These are phyloP conservation scores for Sycophila texana DNA, from an alignment of 2,888 invertebrate genomes.

Conservation along the genomic window DNA sequence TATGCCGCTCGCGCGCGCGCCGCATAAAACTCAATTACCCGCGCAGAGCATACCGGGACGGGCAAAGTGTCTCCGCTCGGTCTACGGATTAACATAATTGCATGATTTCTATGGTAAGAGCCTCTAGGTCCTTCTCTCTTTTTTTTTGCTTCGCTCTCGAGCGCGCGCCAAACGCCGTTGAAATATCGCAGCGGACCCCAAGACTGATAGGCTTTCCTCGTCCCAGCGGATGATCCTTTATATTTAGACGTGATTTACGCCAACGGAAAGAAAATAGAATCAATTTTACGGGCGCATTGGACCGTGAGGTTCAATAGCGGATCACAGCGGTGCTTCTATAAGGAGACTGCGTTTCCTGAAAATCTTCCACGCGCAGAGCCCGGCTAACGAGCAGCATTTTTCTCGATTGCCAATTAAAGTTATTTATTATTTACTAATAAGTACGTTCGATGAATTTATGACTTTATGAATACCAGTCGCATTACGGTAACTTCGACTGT, in stretches of 20 bases:
- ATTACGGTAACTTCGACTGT: too few relatives aligned
- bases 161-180: neutral
- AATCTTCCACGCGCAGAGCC: too few relatives aligned
- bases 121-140: neutral
- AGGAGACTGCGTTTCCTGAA: too few relatives aligned
- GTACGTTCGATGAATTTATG: too few relatives aligned
- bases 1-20: neutral
- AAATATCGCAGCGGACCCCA: neutral
- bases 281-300: neutral
- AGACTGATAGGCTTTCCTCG: neutral
- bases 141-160: neutral
- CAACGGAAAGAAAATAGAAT: neutral
- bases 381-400: too few relatives aligned
- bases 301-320: too few relatives aligned
- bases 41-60: neutral
- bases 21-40: conserved; percentile 23
- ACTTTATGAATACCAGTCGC: too few relatives aligned
- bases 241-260: neutral
- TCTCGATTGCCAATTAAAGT: too few relatives aligned
- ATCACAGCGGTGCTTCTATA: too few relatives aligned
- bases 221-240: neutral
- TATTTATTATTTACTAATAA: too few relatives aligned
- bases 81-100: conserved; percentile 16
- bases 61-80: neutral
- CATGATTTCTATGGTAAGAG: conserved; percentile 30